Conservation (phyloP, 1,140 invertebrate species). For the Dendroctonus valens region DNA sequence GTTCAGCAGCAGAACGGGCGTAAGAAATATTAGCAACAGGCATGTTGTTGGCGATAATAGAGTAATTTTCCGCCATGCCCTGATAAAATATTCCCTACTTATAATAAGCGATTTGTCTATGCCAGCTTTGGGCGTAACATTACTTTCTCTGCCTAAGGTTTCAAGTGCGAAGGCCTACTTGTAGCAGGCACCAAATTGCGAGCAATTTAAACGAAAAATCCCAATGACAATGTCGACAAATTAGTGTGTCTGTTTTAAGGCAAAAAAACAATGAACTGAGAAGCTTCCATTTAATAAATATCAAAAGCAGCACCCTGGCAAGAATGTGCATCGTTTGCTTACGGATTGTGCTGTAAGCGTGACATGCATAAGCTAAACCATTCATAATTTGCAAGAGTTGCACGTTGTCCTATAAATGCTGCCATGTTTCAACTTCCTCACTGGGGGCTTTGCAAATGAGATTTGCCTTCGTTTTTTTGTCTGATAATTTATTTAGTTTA, state of each 20-base stretch:
- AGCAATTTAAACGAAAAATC: no score
- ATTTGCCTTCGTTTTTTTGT: background rate
- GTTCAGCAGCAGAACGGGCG: no score
- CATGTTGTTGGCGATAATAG: conserved; percentile 3
- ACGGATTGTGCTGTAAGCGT: conserved; percentile 2
- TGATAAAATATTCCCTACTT: background rate
- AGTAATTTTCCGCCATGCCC: conserved; percentile 4
- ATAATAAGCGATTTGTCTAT: background rate
- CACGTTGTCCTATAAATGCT: background rate
- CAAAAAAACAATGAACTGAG: no score
- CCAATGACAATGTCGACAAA: no score
- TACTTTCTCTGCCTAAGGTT: no score
- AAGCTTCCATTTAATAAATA: background rate
- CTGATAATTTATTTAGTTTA: background rate
- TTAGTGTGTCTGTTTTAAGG: no score
- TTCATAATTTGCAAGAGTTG: background rate
- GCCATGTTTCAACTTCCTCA: conserved; percentile 1
- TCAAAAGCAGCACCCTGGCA: background rate
- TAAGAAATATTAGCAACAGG: background rate
- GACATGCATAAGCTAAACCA: background rate
- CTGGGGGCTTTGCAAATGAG: background rate
- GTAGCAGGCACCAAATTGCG: no score
- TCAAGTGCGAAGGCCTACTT: no score
- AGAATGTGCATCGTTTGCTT: background rate
- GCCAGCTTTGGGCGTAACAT: no score